Percentiles rank a stretch among this genome's conserved stretches.
These are phyloP conservation scores for Drosophila eohydei DNA, from an alignment of 2,888 invertebrate species.

Conservation along the genomic window DNA sequence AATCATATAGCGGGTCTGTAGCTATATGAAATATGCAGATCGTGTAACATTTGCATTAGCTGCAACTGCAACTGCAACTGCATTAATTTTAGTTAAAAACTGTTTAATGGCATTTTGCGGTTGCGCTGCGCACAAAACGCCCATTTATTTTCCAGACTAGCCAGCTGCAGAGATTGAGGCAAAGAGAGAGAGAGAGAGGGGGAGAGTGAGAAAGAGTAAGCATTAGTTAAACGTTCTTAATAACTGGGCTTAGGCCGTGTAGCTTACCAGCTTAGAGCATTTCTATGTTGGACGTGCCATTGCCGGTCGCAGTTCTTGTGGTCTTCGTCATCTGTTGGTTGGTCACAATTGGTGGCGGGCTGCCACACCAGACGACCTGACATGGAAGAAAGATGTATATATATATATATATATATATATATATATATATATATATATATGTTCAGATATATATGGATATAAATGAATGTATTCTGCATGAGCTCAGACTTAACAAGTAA, in stretches of 20 bases:
- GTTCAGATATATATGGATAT: no score
- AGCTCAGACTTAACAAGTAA: no score
- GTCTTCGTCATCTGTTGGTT: conserved; percentile 87
- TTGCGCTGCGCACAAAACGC: conserved; percentile 27
- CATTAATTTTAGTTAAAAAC: conserved; percentile 47
- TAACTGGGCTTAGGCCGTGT: not conserved
- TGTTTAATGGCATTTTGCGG: conserved; percentile 18
- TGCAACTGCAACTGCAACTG: conserved; percentile 14
- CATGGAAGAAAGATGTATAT: not conserved
- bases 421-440: no score
- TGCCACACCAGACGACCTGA: conserved; percentile 85
- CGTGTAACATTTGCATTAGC: conserved; percentile 30
- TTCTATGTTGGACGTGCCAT: conserved; percentile 86
- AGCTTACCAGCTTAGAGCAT: conserved; percentile 82
- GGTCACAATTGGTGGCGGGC: conserved; percentile 82
- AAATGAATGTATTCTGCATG: no score
- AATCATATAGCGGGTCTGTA: not conserved
- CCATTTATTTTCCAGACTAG: conserved; percentile 15
- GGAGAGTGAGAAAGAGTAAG: not conserved
- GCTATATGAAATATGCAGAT: conserved; percentile 30
- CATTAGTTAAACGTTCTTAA: conserved; percentile 1
- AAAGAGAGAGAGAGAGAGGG: not conserved
- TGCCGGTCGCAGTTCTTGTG: conserved; percentile 88
- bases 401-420: not conserved
- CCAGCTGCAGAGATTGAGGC: conserved; percentile 10